phyloP scores from a whole-genome alignment of 2,113 vertebrate species.

The Himantopus leucocephalus region DNA sequence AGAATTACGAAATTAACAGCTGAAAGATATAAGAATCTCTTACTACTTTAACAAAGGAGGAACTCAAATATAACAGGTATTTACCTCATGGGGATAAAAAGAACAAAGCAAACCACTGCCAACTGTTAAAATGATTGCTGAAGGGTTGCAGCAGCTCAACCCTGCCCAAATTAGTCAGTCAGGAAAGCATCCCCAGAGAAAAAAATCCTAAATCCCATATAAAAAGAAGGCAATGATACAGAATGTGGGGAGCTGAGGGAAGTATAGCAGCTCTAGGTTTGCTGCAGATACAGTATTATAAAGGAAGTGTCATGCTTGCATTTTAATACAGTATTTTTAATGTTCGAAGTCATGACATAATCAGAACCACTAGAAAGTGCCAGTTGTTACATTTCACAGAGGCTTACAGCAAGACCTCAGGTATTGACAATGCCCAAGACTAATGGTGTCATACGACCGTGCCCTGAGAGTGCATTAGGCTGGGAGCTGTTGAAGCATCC shows the following conservation, averaged over 20 bases:
- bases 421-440: neutral
- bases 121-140: neutral
- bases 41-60: neutral
- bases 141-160: neutral
- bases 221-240: neutral
- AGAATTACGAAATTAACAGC: neutral
- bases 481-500: neutral
- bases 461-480: accelerated
- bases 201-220: neutral
- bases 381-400: neutral
- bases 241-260: neutral
- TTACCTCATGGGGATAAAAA: neutral
- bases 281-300: neutral
- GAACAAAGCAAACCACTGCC: neutral
- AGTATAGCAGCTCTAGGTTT: neutral
- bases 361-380: neutral
- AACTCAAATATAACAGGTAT: neutral
- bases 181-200: neutral
- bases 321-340: neutral
- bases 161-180: neutral
- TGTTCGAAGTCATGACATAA: neutral
- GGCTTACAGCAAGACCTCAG: neutral
- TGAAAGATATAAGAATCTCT: neutral
- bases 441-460: neutral
- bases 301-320: neutral